Evolutionary conservation across 2,797 vertebrate species (phyloP).

Genomic region (Melanotaenia trifasciata): DNA sequence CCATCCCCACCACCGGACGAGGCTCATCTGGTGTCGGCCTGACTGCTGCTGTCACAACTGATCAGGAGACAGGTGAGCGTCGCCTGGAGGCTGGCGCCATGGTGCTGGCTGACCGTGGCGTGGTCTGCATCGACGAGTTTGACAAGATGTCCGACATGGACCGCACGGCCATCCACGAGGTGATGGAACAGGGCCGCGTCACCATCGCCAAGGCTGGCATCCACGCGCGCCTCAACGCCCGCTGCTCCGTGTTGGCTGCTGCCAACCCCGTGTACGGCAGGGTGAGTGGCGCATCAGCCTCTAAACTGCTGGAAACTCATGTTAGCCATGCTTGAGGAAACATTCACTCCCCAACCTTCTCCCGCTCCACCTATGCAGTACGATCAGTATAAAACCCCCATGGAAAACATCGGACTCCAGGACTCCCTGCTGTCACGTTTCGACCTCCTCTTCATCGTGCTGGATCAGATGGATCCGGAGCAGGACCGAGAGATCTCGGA

Average conservation of each 20-base stretch:
- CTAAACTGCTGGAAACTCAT: neutral
- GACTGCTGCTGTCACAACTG: conserved; percentile 95
- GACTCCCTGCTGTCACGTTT: conserved; percentile 97
- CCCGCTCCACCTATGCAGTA: conserved; percentile 81
- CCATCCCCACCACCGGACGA: conserved; percentile 94
- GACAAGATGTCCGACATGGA: conserved; percentile 99
- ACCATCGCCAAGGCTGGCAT: conserved; percentile 98
- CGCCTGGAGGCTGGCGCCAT: conserved; percentile 95
- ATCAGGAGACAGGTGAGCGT: conserved; percentile 96
- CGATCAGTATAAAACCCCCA: conserved; percentile 97
- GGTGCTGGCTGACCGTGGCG: conserved; percentile 94
- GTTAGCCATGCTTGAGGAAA: no score
- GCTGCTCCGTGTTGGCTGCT: conserved; percentile 95
- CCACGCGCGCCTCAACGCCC: conserved; percentile 96
- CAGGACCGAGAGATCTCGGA: conserved; percentile 95
- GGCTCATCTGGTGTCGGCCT: conserved; percentile 95
- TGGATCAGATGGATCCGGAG: conserved; percentile 97
- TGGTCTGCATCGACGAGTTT: conserved; percentile 98
- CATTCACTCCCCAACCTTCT: no score
- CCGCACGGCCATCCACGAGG: conserved; percentile 98
- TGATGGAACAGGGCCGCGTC: conserved; percentile 98
- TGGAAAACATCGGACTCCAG: conserved; percentile 99
- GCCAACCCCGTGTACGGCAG: conserved; percentile 96
- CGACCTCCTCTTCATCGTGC: conserved; percentile 95
- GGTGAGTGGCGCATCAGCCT: conserved; percentile 72